These are phyloP conservation scores for Clarias gariepinus DNA, from an alignment of 2,113 vertebrate genomes.

Conservation along the genomic window DNA sequence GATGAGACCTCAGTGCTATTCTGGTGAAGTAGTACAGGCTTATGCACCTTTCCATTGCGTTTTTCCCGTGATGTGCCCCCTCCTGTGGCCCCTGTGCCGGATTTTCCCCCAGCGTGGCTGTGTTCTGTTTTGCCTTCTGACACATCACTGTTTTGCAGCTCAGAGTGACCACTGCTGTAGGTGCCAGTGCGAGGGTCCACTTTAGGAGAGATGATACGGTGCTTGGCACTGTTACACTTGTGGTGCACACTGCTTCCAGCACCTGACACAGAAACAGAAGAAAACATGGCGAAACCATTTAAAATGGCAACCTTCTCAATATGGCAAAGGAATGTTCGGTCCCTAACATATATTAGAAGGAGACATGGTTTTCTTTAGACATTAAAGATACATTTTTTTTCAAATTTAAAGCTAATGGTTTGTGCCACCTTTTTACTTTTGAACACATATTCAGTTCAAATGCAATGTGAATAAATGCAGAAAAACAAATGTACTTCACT, in stretches of 20 bases:
- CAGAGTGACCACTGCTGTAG: constrained; percentile 86
- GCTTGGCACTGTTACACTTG: constrained; percentile 99
- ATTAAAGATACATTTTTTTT: not conserved
- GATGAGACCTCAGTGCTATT: constrained; percentile 98
- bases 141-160: constrained; percentile 98
- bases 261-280: constrained; percentile 69
- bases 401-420: not conserved
- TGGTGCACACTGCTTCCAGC: constrained; percentile 98
- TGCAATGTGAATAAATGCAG: not conserved
- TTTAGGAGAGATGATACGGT: constrained; percentile 99
- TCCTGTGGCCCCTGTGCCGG: constrained; percentile 71
- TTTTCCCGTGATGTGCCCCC: constrained; percentile 84
- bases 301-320: constrained; percentile 3
- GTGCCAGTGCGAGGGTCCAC: constrained; percentile 90
- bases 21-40: constrained; percentile 92
- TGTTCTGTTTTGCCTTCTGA: constrained; percentile 96
- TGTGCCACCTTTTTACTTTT: not conserved
- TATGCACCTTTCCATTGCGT: constrained; percentile 94
- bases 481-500: not conserved
- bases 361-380: not conserved
- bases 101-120: constrained; percentile 80
- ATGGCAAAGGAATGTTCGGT: not conserved
- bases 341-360: not conserved
- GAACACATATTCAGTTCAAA: not conserved
- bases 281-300: not conserved